These are phyloP conservation scores for Zoanthus sansibaricus DNA, from an alignment of 92 coral and sea anemone species.

Conservation along the genomic window DNA sequence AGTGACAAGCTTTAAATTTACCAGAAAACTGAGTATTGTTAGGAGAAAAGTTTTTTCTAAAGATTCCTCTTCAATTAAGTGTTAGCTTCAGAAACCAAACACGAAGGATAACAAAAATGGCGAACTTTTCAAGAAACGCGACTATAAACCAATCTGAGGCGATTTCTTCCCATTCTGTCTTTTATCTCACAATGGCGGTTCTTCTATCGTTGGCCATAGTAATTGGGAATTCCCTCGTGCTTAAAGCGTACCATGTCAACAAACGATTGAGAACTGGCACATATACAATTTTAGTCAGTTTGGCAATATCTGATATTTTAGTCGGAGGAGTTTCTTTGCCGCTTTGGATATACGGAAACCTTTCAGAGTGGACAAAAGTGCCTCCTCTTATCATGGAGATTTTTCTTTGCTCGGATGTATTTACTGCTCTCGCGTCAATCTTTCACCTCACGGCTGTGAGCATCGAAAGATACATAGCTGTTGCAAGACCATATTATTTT, in stretches of 20 bases:
- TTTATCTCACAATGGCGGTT: slow-evolving; percentile 63
- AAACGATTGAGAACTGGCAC: slow-evolving; percentile 75
- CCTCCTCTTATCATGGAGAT: slow-evolving; percentile 37
- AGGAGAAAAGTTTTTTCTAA: neutral
- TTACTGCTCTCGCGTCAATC: slow-evolving; percentile 94
- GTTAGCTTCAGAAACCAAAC: neutral
- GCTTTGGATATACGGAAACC: slow-evolving; percentile 71
- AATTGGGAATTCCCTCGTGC: slow-evolving; percentile 69
- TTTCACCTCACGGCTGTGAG: slow-evolving; percentile 92
- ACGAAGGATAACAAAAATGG: neutral
- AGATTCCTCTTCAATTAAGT: neutral
- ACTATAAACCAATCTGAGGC: neutral
- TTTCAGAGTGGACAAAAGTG: slow-evolving; percentile 53
- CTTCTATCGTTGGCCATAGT: slow-evolving; percentile 58
- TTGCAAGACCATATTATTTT: slow-evolving; percentile 86
- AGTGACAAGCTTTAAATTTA: neutral
- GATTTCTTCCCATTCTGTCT: slow-evolving; percentile 8
- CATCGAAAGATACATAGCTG: slow-evolving; percentile 91
- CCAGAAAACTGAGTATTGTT: neutral
- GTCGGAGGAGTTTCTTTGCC: slow-evolving; percentile 87
- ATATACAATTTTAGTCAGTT: slow-evolving; percentile 74
- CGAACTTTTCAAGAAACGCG: neutral
- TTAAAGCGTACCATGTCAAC: slow-evolving; percentile 74
- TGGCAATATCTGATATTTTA: slow-evolving; percentile 77
- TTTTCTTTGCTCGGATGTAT: slow-evolving; percentile 81